Evolutionary conservation across 2,113 vertebrate genomes (phyloP).

Genomic region (Myiopsitta monachus): DNA sequence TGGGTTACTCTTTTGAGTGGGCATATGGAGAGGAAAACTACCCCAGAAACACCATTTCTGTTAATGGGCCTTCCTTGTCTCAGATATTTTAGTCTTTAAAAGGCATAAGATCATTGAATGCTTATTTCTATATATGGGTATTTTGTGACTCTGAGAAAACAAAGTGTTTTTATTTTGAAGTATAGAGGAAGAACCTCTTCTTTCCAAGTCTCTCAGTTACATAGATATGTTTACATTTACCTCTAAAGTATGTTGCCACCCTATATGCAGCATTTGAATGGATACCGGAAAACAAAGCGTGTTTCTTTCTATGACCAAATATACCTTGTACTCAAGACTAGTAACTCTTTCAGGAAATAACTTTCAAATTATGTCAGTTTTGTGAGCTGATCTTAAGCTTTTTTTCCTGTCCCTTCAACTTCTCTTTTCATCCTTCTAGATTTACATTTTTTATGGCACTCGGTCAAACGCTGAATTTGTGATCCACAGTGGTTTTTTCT

Average conservation of each 20-base stretch:
- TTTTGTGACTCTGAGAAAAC: neutral
- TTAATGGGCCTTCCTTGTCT: neutral
- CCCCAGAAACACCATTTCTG: neutral
- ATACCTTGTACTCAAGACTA: slow-evolving; percentile 16
- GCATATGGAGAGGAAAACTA: neutral
- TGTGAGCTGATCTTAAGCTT: slow-evolving; percentile 68
- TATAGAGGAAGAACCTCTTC: neutral
- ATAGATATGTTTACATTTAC: neutral
- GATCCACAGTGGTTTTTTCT: slow-evolving; percentile 99
- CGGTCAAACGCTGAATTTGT: slow-evolving; percentile 98
- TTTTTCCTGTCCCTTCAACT: slow-evolving; percentile 66
- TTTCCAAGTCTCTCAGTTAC: neutral
- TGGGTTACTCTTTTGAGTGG: neutral
- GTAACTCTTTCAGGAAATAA: slow-evolving; percentile 21
- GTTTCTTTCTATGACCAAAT: slow-evolving; percentile 11
- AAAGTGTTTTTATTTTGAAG: neutral
- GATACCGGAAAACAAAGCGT: neutral
- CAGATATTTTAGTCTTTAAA: neutral
- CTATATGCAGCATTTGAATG: neutral
- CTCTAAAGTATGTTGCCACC: neutral
- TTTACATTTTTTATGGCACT: slow-evolving; percentile 99
- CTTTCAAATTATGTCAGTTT: slow-evolving; percentile 58
- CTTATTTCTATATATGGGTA: neutral
- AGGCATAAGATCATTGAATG: neutral
- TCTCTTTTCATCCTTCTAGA: slow-evolving; percentile 82